These are phyloP conservation scores for Drosophila ogumai DNA, from an alignment of 1,140 invertebrate genomes.

Conservation along the genomic window DNA sequence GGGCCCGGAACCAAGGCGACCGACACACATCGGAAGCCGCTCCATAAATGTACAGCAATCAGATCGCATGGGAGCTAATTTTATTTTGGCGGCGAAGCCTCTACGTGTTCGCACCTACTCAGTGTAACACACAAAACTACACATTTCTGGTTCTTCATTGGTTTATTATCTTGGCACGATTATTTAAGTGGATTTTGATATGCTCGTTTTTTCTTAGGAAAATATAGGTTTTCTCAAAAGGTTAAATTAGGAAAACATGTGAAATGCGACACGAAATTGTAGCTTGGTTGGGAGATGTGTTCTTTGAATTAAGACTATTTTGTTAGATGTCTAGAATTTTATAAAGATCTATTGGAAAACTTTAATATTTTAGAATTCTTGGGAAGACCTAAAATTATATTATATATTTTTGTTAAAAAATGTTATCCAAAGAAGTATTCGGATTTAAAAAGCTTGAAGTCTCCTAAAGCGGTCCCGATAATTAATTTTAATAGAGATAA, in stretches of 20 bases:
- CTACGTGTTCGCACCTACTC: constrained; percentile 14
- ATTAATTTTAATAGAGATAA: too few relatives aligned
- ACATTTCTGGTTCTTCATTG: constrained; percentile 1
- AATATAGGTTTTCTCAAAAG: neutral
- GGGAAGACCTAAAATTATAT: too few relatives aligned
- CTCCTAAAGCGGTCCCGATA: too few relatives aligned
- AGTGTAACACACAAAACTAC: constrained; percentile 9
- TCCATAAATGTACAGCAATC: constrained; percentile 63
- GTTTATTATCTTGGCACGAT: constrained; percentile 17
- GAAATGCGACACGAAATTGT: neutral
- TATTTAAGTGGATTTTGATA: constrained; percentile 12
- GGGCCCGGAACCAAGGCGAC: constrained; percentile 33
- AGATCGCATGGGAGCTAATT: constrained; percentile 23
- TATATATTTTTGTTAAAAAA: too few relatives aligned
- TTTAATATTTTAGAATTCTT: too few relatives aligned
- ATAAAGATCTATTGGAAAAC: too few relatives aligned
- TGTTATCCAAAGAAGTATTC: too few relatives aligned
- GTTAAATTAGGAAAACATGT: neutral
- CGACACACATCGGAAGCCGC: constrained; percentile 57
- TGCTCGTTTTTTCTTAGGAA: neutral
- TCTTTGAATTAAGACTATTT: neutral
- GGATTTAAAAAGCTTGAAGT: too few relatives aligned
- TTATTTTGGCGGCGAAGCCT: constrained; percentile 7
- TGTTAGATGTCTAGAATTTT: neutral
- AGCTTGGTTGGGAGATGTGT: neutral